Percentiles rank a stretch among this genome's conserved stretches.
Evolutionary conservation across 2,888 invertebrate species (phyloP).

Genomic region (Hipparchia semele): DNA sequence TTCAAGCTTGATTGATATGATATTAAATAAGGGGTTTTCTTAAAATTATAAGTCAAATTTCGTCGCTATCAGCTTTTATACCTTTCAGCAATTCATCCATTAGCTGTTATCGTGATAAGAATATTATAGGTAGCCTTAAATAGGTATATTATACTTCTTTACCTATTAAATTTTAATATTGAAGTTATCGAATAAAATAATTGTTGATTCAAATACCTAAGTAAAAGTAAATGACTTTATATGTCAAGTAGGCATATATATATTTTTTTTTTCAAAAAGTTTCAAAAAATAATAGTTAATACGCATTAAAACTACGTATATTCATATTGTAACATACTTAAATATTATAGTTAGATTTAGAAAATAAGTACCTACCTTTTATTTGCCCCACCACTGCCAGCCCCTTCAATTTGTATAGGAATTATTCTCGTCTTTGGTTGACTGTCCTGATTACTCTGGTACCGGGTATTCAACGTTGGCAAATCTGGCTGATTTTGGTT

Average conservation of each 20-base stretch:
- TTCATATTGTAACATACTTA: neutral
- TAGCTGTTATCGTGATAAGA: neutral
- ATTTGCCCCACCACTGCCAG: conserved; percentile 63
- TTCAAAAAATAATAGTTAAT: too few relatives aligned
- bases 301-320: neutral
- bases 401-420: conserved; percentile 84
- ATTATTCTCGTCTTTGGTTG: conserved; percentile 83
- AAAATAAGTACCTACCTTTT: conserved; percentile 60
- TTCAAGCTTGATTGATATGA: neutral
- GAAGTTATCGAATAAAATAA: too few relatives aligned
- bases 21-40: conserved; percentile 4
- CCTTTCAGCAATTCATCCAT: neutral
- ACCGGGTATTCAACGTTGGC: conserved; percentile 65
- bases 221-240: too few relatives aligned
- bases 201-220: too few relatives aligned
- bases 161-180: too few relatives aligned
- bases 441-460: conserved; percentile 60
- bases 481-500: conserved; percentile 63
- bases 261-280: too few relatives aligned
- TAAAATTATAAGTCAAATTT: neutral
- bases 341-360: neutral
- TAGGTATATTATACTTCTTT: too few relatives aligned
- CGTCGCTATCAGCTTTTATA: neutral
- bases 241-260: too few relatives aligned
- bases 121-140: neutral